phyloP scores from a whole-genome alignment of 1,140 invertebrate species.

The Maniola jurtina region DNA sequence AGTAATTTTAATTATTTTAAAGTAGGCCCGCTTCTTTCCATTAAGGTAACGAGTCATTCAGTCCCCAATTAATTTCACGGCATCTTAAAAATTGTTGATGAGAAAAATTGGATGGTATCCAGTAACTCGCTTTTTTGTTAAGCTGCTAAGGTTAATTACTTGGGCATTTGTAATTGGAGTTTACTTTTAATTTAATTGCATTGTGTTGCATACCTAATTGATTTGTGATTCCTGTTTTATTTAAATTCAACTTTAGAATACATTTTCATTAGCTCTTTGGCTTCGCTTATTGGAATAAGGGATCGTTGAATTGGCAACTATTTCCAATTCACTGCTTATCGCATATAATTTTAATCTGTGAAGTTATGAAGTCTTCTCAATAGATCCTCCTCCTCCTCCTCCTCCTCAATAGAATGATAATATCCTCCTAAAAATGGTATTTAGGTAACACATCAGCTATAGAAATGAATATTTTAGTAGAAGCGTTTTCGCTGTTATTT shows the following conservation, averaged over 20 bases:
- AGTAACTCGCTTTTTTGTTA: constrained; percentile 25
- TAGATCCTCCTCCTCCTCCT: too few relatives aligned
- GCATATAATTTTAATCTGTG: too few relatives aligned
- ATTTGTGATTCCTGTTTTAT: neutral
- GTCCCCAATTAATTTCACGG: constrained; percentile 38
- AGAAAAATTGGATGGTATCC: constrained; percentile 38
- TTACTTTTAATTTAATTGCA: constrained; percentile 12
- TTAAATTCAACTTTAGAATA: neutral
- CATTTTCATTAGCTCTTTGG: neutral
- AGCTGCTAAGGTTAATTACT: constrained; percentile 22
- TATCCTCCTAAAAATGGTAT: too few relatives aligned
- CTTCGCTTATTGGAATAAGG: too few relatives aligned
- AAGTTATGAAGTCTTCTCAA: too few relatives aligned
- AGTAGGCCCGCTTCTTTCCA: constrained; percentile 32
- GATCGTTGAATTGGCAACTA: too few relatives aligned
- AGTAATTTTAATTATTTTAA: constrained; percentile 24
- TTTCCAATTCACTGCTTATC: too few relatives aligned
- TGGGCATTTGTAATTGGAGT: constrained; percentile 7
- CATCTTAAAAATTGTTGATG: constrained; percentile 39
- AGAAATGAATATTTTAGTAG: too few relatives aligned
- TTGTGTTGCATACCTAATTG: neutral
- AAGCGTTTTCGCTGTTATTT: too few relatives aligned
- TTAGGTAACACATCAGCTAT: too few relatives aligned
- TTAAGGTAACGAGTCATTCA: constrained; percentile 38
- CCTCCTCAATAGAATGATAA: too few relatives aligned